These are phyloP conservation scores for Myiotriccus ornatus DNA, from an alignment of 2,797 vertebrate species.

Conservation along the genomic window DNA sequence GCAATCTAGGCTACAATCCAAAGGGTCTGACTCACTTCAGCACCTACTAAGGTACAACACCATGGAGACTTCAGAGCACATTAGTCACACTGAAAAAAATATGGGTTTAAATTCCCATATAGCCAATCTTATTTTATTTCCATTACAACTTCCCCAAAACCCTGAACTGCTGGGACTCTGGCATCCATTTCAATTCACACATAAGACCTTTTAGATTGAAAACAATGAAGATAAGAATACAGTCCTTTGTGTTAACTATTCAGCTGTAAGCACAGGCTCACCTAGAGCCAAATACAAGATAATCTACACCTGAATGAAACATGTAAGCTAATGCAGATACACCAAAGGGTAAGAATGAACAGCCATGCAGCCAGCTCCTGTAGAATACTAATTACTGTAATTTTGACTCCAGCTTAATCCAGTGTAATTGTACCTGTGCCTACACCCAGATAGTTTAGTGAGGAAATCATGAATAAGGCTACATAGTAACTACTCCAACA, in stretches of 20 bases:
- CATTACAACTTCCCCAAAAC: background rate
- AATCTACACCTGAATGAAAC: constrained; percentile 13
- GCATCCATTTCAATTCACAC: background rate
- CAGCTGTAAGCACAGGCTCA: background rate
- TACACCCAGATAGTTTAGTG: background rate
- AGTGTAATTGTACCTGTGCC: background rate
- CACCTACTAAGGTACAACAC: background rate
- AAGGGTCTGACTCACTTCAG: background rate
- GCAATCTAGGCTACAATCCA: background rate
- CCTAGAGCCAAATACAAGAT: background rate
- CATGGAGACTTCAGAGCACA: background rate
- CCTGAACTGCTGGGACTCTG: background rate
- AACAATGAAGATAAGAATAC: background rate
- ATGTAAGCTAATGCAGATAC: background rate
- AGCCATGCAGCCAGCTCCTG: background rate
- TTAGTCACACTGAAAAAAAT: background rate
- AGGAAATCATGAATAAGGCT: background rate
- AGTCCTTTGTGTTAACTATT: background rate
- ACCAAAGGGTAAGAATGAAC: background rate
- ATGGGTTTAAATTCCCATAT: background rate
- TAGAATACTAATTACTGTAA: background rate
- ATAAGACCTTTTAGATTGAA: background rate
- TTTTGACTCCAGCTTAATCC: background rate
- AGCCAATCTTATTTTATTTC: background rate
- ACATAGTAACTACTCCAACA: background rate